Evolutionary conservation across 1,140 invertebrate species (phyloP), one percentile per base, ranked within the genome.

Genomic region (Drosophila ogumai): DNA sequence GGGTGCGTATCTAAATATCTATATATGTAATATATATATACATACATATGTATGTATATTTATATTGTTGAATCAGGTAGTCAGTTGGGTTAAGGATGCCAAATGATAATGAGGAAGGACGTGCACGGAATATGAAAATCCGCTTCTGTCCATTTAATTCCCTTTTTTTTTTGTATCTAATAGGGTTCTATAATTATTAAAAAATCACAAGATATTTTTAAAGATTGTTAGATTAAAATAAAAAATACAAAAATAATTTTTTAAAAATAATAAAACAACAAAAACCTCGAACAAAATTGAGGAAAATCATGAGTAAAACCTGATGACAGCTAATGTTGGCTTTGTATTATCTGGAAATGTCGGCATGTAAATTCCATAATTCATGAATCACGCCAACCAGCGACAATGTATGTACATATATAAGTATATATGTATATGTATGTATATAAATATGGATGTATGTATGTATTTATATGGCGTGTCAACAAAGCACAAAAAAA

Each of bases 341-440:
- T 76, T 76, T 46, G 36, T 59, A 71, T 71, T 72, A 73, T 63
- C 52, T 66, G 56, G 72, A 75, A 69, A 56, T 59, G 49, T 66
- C 58, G 72, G 46, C 56, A 75, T 71, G 64, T 61, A 82, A 79
- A 79, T 84, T 79, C 57, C 66, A 76, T 64, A 72, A 65, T 46
- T 82, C 71, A 79, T 84, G 76, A 84, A 65, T 84, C 81, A 84
- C 57, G 36, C 34, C 60, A 57, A 40, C 38, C 49, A 63, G 74
- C 59, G 78, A 74, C 57, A 74, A 78, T 44, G 52, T 32, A 55
- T 55, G 6, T 38, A 47, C 4, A 15, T 61, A 46, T 13, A 38
- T 58, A 59, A 8, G 2, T 50, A 72, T 6, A 40, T 31, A 56
- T 40, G 15, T 38, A 32, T 55, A 3, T 13, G 34, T 31, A 4